phyloP scores from a whole-genome alignment of 2,888 invertebrate species.

The Hirtodrosophila duncani region DNA sequence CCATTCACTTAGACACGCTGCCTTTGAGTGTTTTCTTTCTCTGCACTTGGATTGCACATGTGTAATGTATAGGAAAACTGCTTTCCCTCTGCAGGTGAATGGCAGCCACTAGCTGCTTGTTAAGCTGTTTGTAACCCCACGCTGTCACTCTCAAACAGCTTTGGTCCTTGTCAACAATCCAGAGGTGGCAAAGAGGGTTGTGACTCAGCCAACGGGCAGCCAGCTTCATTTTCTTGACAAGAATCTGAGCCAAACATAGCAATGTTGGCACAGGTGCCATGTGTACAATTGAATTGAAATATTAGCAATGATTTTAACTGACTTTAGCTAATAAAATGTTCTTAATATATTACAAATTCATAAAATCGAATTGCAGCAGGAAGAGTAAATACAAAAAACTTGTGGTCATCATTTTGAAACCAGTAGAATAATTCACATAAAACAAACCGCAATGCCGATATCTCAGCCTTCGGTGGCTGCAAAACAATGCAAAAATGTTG shows the following conservation, averaged over 20 bases:
- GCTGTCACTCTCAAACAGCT: too few species aligned
- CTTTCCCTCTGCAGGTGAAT: not conserved
- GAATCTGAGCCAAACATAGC: not conserved
- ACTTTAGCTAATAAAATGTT: too few species aligned
- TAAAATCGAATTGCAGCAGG: conserved; percentile 49
- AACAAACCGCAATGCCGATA: conserved; percentile 38
- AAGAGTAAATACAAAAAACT: conserved; percentile 35
- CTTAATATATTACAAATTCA: conserved; percentile 26
- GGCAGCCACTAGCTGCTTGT: too few species aligned
- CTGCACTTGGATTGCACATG: conserved; percentile 7
- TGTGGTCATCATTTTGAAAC: conserved; percentile 42
- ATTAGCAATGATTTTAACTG: not conserved
- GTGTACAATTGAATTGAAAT: not conserved
- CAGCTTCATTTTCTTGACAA: conserved; percentile 9
- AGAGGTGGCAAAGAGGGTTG: too few species aligned
- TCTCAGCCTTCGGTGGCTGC: conserved; percentile 27
- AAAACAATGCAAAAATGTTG: conserved; percentile 28
- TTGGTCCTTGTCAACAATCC: too few species aligned
- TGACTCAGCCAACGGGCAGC: too few species aligned
- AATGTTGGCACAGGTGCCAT: not conserved
- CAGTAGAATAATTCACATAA: conserved; percentile 32
- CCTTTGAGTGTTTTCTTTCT: conserved; percentile 14
- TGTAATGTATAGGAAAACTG: not conserved
- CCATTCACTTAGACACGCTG: conserved; percentile 26
- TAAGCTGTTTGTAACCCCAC: too few species aligned